Evolutionary conservation across 2,113 vertebrate genomes (phyloP).

Genomic region (Lathamus discolor): DNA sequence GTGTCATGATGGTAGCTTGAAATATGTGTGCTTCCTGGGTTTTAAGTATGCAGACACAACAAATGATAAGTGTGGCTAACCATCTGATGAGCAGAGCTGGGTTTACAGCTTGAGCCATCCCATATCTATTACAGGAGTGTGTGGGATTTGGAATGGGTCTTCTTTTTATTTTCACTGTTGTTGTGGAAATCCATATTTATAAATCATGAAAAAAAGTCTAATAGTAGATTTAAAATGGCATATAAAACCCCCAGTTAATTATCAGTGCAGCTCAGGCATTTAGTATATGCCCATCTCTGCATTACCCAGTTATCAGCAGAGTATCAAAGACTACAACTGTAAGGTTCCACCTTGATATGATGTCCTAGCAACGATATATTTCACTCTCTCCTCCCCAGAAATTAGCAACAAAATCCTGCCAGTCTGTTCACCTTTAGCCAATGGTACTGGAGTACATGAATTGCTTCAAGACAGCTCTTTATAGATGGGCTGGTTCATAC

Average conservation of each 20-base stretch:
- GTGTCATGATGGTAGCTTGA: not conserved
- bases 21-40: not conserved
- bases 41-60: not conserved
- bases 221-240: not conserved
- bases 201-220: not conserved
- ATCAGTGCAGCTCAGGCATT: not conserved
- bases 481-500: not conserved
- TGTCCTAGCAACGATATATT: not conserved
- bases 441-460: accelerated
- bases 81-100: not conserved
- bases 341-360: not conserved
- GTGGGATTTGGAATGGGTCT: accelerated
- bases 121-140: not conserved
- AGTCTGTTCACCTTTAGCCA: not conserved
- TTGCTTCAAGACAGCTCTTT: not conserved
- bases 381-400: not conserved
- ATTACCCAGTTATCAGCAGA: not conserved
- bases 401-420: not conserved
- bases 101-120: not conserved
- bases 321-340: not conserved
- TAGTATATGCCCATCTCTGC: not conserved
- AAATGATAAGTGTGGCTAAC: not conserved
- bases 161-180: not conserved
- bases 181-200: not conserved
- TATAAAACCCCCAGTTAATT: not conserved